Evolutionary conservation across 2,113 vertebrate species (phyloP).

Genomic region (Paralichthys olivaceus): DNA sequence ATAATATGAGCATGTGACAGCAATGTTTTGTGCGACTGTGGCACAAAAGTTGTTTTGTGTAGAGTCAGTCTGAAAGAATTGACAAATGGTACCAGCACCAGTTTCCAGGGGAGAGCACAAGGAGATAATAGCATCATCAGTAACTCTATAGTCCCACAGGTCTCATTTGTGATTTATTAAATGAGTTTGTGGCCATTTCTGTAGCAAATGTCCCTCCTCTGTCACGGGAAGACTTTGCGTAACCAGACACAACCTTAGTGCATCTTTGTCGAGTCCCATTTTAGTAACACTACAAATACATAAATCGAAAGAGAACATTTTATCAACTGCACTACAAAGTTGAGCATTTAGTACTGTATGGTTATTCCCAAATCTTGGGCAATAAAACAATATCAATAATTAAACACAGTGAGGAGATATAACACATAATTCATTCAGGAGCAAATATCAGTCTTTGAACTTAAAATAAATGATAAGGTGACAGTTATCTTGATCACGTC

Average conservation of each 20-base stretch:
- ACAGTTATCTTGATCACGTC: too few species aligned
- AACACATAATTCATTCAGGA: too few species aligned
- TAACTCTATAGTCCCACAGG: not conserved
- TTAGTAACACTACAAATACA: not conserved
- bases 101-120: conserved; percentile 19
- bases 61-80: not conserved
- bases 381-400: too few species aligned
- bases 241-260: not conserved
- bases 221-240: not conserved
- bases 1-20: conserved; percentile 7
- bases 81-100: not conserved
- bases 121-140: not conserved
- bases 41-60: not conserved
- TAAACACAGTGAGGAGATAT: too few species aligned
- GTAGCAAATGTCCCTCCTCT: not conserved
- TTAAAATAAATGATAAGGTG: too few species aligned
- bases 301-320: not conserved
- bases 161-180: not conserved
- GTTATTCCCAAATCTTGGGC: too few species aligned
- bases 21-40: conserved; percentile 9
- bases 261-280: not conserved
- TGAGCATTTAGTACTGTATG: too few species aligned
- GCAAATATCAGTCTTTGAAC: too few species aligned
- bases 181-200: not conserved
- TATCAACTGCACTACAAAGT: too few species aligned